Evolutionary conservation across 1,140 invertebrate genomes (phyloP), one percentile per base, ranked within the genome.

Genomic region (Calosoma granatense): DNA sequence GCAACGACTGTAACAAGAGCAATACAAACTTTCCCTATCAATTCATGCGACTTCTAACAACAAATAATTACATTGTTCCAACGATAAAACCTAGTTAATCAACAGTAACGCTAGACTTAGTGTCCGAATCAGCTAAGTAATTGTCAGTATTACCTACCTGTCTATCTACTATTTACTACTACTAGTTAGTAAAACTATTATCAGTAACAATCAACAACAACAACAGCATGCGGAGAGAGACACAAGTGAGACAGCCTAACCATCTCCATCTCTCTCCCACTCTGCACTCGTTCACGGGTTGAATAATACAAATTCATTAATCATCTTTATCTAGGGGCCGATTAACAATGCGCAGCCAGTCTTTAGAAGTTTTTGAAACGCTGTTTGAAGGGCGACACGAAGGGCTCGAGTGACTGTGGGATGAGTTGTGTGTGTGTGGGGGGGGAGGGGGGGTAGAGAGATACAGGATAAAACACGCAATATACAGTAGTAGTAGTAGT

Each of bases 261-360:
- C n/a, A n/a, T n/a, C n/a, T n/a, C n/a, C n/a, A n/a, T n/a, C n/a
- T n/a, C n/a, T 30, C 26, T 30, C 14, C 26, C 4, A 30, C 26
- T 6, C 26, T 4, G 26, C 26, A 30, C 6, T 14, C 4, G 14
- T 30, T 30, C 26, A 30, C 6, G 26, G 26, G 26, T 30, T 30
- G 26, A 30, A 30, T 4, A 30, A 30, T 30, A 30, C 26, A 30
- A 30, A 47, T 47, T 17, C 41, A 47, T 47, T 47, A 47, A 47
- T 47, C 41, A 47, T 47, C 41, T 47, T 47, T 47, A 47, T 47
- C 41, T 47, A 47, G 41, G 41, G 41, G 41, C 41, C 17, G 41
- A 47, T 12, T 47, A 47, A 9, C 17, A 47, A 47, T 12, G 41
- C 41, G 41, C 9, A 36, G 26, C 6, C n/a, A n/a, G 41, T 12